Evolutionary conservation across 1,140 invertebrate genomes (phyloP), one percentile per base, ranked within the genome.

Genomic region (Drosophila ercepeae): DNA sequence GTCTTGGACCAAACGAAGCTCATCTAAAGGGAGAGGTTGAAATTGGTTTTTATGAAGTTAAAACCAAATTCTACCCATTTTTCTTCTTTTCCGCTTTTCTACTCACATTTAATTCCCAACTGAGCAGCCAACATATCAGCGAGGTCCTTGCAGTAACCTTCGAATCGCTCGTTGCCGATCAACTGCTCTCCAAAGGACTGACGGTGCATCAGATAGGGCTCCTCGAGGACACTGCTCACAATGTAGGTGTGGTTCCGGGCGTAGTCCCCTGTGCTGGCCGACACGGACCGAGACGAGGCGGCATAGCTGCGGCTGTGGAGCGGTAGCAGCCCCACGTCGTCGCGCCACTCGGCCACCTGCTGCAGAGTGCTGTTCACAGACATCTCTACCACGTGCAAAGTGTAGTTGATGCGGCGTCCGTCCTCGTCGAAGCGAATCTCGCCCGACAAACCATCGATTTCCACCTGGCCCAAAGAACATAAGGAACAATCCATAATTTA

Each of bases 111-210:
- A 64, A 99, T 98, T 48, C 95, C 95, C n/a, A 98, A 92, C 86
- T 94, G 94, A 64, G 94, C 94, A 0, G 97, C 93, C 57, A 98
- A 95, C 29, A 97, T 92, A 75, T 97, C 96, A 0, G 97, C 94
- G 18, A 99, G 93, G 90, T 99, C 98, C 88, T 98, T 98, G 91
- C 97, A 98, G 88, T 98, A 99, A 8, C 98, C 98, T 90, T 98
- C 96, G 89, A 96, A 98, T 25, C 94, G 92, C 57, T 97, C 96
- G 78, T 98, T 97, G 5, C 96, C 97, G 34, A 93, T 92, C 5
- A 96, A 91, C 6, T 93, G 92, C 81, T 96, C 94, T 2, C 83
- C 88, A 9, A 70, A 75, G 4, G 92, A 92, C 73, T 93, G 94
- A 60, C 93, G 94, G 74, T 93, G 90, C 95, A 98, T 98, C 57